A percentile compares a stretch with the other conserved stretches of the same genome.
phyloP scores from a whole-genome alignment of 2,113 vertebrate species.

The Mionectes macconnelli region DNA sequence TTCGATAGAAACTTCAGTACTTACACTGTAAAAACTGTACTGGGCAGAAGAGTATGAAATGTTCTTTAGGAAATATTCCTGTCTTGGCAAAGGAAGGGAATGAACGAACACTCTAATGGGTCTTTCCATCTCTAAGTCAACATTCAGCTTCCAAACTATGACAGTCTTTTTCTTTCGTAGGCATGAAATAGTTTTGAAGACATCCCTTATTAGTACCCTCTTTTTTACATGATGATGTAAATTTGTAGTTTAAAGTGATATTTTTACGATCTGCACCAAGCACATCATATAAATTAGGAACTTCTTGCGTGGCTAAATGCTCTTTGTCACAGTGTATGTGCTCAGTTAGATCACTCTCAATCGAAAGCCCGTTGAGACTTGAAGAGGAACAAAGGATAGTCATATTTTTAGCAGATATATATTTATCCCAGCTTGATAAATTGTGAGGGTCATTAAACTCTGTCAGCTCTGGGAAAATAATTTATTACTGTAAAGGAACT shows the following conservation, averaged over 20 bases:
- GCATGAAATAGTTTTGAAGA: background rate
- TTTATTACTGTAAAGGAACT: background rate
- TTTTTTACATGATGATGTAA: background rate
- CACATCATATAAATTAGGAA: background rate
- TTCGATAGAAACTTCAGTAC: background rate
- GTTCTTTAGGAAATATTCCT: constrained; percentile 22
- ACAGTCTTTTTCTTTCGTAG: background rate
- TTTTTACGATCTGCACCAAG: background rate
- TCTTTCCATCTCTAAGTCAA: constrained; percentile 50
- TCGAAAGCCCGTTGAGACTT: background rate
- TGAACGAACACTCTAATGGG: constrained; percentile 33
- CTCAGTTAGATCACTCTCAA: background rate
- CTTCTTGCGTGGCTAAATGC: background rate
- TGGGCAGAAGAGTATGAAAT: constrained; percentile 15
- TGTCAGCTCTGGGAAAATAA: background rate
- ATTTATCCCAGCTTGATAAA: background rate
- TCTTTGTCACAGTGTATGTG: background rate
- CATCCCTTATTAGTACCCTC: background rate
- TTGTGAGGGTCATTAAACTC: background rate
- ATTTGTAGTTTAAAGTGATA: background rate
- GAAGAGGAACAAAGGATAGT: background rate
- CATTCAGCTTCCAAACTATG: background rate
- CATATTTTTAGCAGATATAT: background rate
- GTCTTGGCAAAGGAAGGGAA: constrained; percentile 31
- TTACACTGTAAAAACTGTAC: background rate